Base-by-base conservation (phyloP, 35 echinoderm and acorn worm genomes). In the Ophiothrix spiculata region DNA sequence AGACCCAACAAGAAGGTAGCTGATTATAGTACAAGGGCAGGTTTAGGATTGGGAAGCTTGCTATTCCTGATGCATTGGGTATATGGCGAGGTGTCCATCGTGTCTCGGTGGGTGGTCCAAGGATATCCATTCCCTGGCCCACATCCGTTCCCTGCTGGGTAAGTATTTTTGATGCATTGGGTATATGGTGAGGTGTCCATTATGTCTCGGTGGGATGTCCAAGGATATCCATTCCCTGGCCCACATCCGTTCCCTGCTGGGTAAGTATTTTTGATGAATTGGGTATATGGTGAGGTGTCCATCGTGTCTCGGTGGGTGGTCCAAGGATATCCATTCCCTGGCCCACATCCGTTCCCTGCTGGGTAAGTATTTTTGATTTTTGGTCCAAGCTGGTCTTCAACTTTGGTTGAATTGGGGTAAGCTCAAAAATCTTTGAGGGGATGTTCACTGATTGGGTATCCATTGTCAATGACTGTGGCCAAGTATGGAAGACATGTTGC, bases 101-200 rank as follows among this genome's bases (percentile, higher is more conserved):
- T 92, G 15, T 83, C 77, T 39, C 41, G 96, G 10, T 94, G 91
- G 96, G 63, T 86, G 1, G 86, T 86, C 0, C 56, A 74, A 14
- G 96, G 96, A 17, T 73, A 54, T 35, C 96, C 96, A 1, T 82
- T 63, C 35, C 54, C 96, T 33, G 92, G 91, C 19, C 91, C 96
- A n/a, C 81, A 82, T 37, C 96, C 96, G 13, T 89, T 91, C 56
- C 96, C 96, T 35, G 89, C 85, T 38, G 83, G 96, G 96, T 99
- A 89, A 76, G 88, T 42, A 76, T 85, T n/a, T n/a, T n/a, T n/a
- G 1, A 97, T 88, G 28, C 91, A 93, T 13, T 97, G 87, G 79
- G 74, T 93, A 4, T 97, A 76, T 85, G 95, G 95, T 21, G 95
- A 97, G 64, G 81, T 93, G n/a, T 78, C 92, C 39, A 56, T 94